These are phyloP conservation scores for Drosophila kohkoa DNA, from an alignment of 1,140 invertebrate genomes.

Conservation along the genomic window DNA sequence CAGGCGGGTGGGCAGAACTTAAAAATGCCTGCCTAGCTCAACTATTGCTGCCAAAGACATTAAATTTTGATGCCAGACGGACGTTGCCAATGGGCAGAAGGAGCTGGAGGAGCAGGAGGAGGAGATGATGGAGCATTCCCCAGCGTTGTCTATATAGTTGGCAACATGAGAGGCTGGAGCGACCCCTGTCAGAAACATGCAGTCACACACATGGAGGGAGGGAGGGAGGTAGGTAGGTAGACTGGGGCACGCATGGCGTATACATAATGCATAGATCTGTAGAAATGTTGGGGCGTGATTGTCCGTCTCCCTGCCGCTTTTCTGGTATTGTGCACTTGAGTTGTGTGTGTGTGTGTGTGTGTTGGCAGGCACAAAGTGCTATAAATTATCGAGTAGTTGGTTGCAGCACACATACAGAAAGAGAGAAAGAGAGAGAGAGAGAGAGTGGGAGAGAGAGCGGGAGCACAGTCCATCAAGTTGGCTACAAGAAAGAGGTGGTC, in stretches of 20 bases:
- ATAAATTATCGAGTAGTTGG: conserved; percentile 80
- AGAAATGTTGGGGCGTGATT: conserved; percentile 69
- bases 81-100: background rate
- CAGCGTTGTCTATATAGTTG: conserved; percentile 39
- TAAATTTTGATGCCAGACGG: conserved; percentile 75
- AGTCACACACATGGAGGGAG: background rate
- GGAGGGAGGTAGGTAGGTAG: no score
- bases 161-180: conserved; percentile 20
- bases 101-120: no score
- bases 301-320: conserved; percentile 24
- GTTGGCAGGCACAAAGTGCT: conserved; percentile 76
- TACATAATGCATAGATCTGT: conserved; percentile 71
- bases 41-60: conserved; percentile 75
- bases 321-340: conserved; percentile 66
- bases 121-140: background rate
- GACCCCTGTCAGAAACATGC: conserved; percentile 42
- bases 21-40: conserved; percentile 61
- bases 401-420: conserved; percentile 26
- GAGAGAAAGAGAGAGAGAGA: background rate
- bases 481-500: conserved; percentile 48
- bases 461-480: conserved; percentile 44
- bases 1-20: conserved; percentile 36
- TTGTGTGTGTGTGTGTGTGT: conserved; percentile 58
- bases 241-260: conserved; percentile 67
- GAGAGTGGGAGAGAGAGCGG: background rate